phyloP scores from a whole-genome alignment of 2,888 invertebrate species.

The Pandemis heparana region DNA sequence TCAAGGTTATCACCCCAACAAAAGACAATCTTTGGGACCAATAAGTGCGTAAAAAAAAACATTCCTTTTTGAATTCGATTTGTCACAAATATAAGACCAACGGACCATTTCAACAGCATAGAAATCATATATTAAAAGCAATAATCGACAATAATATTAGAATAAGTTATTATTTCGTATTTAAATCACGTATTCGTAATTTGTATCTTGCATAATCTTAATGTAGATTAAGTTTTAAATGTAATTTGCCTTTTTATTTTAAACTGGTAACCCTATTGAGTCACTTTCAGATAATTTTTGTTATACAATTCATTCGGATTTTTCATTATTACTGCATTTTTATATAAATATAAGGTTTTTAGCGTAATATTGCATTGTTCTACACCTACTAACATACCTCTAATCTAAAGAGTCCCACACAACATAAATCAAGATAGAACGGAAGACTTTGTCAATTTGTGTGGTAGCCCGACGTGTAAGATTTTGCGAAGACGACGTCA shows the following conservation, averaged over 20 bases:
- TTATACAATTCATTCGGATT: background rate
- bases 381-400: background rate
- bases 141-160: conserved; percentile 46
- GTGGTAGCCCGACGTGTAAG: no score
- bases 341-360: background rate
- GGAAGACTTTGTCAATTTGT: no score
- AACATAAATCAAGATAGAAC: no score
- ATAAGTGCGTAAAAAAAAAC: conserved; percentile 9
- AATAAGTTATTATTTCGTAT: conserved; percentile 46
- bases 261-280: background rate
- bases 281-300: background rate
- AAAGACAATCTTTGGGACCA: conserved; percentile 6
- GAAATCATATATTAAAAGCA: conserved; percentile 37
- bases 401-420: no score
- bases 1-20: background rate
- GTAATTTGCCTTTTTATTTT: conserved; percentile 9
- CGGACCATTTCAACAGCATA: conserved; percentile 30
- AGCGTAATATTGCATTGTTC: conserved; percentile 22
- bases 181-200: conserved; percentile 44
- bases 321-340: background rate
- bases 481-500: no score
- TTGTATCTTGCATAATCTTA: conserved; percentile 33
- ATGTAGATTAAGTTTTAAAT: conserved; percentile 44
- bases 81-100: conserved; percentile 43
- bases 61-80: conserved; percentile 20